Conservation (phyloP, 2,888 invertebrate species). For the Hemistola chrysoprasaria region DNA sequence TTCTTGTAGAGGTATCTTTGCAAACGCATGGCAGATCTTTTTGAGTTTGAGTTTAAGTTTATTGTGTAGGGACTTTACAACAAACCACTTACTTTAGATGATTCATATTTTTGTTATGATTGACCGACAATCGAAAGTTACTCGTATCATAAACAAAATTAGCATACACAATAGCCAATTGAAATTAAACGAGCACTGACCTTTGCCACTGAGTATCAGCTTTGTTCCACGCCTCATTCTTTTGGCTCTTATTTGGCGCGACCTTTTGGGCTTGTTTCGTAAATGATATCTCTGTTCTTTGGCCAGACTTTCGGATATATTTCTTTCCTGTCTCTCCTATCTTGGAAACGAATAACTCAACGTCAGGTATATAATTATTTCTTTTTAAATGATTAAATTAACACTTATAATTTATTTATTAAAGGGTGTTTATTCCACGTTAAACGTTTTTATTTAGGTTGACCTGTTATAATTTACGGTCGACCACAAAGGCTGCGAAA, state of each 20-base stretch:
- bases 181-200: slow-evolving; percentile 30
- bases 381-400: too few relatives aligned
- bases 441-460: too few relatives aligned
- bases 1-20: too few relatives aligned
- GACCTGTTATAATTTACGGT: too few relatives aligned
- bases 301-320: slow-evolving; percentile 25
- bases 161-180: slow-evolving; percentile 19
- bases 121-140: slow-evolving; percentile 13
- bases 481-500: too few relatives aligned
- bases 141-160: slow-evolving; percentile 16
- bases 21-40: too few relatives aligned
- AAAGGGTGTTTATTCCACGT: too few relatives aligned
- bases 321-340: slow-evolving; percentile 29
- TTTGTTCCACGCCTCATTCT: slow-evolving; percentile 27
- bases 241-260: slow-evolving; percentile 56
- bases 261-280: slow-evolving; percentile 54
- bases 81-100: too few relatives aligned
- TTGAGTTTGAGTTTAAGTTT: too few relatives aligned
- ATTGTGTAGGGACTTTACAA: too few relatives aligned
- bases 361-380: too few relatives aligned
- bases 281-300: slow-evolving; percentile 43
- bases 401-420: too few relatives aligned
- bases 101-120: slow-evolving; percentile 1
- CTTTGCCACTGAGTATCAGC: slow-evolving; percentile 31
- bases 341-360: slow-evolving; percentile 10